A percentile compares a stretch with the other conserved stretches of the same genome.
phyloP scores from a whole-genome alignment of 2,797 vertebrate species.

The Sparus aurata region DNA sequence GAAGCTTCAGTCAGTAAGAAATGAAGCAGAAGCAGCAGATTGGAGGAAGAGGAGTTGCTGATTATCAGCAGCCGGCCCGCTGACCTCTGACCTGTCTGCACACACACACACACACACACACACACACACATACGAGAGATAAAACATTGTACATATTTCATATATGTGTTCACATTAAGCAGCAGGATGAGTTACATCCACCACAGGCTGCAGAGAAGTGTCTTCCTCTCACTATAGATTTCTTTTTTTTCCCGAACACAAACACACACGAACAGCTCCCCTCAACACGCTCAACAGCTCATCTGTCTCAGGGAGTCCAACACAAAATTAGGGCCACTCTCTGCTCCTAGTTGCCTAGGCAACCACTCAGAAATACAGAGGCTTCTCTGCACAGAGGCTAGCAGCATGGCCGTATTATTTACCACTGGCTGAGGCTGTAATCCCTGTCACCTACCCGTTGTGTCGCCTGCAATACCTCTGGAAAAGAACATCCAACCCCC shows the following conservation, averaged over 20 bases:
- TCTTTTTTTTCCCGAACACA: constrained; percentile 17
- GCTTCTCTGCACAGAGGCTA: constrained; percentile 52
- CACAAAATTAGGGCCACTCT: constrained; percentile 78
- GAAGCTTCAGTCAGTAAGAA: constrained; percentile 3
- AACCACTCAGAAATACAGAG: constrained; percentile 70
- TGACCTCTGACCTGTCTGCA: constrained; percentile 39
- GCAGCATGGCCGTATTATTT: constrained; percentile 67
- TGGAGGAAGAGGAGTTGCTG: not conserved
- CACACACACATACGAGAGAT: not conserved
- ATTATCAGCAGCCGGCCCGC: not conserved
- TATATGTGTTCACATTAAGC: not conserved
- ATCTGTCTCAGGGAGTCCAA: constrained; percentile 76
- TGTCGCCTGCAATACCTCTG: constrained; percentile 64
- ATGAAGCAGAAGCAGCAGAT: constrained; percentile 4
- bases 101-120: not conserved
- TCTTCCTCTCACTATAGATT: not conserved
- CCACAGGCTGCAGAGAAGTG: not conserved
- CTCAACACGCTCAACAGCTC: constrained; percentile 56
- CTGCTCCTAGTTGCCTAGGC: constrained; percentile 78
- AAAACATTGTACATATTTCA: constrained; percentile 1
- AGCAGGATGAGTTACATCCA: not conserved
- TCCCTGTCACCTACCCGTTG: constrained; percentile 75
- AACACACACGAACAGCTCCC: constrained; percentile 31
- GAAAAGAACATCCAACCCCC: constrained; percentile 69
- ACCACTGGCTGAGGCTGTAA: constrained; percentile 73